These are phyloP conservation scores for Ptiloglossa arizonensis DNA, from an alignment of 1,140 invertebrate genomes.

Conservation along the genomic window DNA sequence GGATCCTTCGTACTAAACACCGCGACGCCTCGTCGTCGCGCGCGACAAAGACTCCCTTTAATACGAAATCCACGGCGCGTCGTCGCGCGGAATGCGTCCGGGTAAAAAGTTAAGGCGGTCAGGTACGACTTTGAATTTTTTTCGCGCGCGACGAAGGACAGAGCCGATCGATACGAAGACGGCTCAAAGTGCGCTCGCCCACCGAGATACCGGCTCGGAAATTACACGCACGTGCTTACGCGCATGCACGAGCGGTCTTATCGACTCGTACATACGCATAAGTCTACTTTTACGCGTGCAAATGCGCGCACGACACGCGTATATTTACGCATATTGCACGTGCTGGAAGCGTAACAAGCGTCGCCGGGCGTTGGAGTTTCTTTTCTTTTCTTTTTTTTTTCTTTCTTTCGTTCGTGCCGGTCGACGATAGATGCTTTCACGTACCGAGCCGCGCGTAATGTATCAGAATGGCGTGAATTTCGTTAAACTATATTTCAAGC, in stretches of 20 bases:
- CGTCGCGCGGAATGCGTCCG: neutral
- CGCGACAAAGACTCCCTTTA: neutral
- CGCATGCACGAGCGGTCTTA: slow-evolving; percentile 24
- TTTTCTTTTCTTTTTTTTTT: too few species aligned
- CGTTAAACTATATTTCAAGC: too few species aligned
- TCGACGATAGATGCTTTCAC: too few species aligned
- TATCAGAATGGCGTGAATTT: too few species aligned
- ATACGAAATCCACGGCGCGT: neutral
- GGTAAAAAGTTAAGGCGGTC: neutral
- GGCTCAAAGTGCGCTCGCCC: slow-evolving; percentile 35
- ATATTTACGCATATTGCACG: slow-evolving; percentile 23
- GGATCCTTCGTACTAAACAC: slow-evolving; percentile 16
- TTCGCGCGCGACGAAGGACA: neutral
- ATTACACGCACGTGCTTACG: slow-evolving; percentile 41
- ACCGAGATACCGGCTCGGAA: slow-evolving; percentile 47
- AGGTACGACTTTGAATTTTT: neutral
- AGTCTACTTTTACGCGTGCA: too few species aligned
- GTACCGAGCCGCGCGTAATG: too few species aligned
- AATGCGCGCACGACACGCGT: neutral
- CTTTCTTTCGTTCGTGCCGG: too few species aligned
- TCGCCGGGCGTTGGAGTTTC: neutral
- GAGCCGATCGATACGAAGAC: slow-evolving; percentile 13
- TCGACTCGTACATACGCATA: slow-evolving; percentile 1
- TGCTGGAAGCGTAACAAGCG: slow-evolving; percentile 1
- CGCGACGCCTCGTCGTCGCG: neutral